These are phyloP conservation scores for Urocitellus parryii DNA, from an alignment of 2,113 vertebrate genomes.

Conservation along the genomic window DNA sequence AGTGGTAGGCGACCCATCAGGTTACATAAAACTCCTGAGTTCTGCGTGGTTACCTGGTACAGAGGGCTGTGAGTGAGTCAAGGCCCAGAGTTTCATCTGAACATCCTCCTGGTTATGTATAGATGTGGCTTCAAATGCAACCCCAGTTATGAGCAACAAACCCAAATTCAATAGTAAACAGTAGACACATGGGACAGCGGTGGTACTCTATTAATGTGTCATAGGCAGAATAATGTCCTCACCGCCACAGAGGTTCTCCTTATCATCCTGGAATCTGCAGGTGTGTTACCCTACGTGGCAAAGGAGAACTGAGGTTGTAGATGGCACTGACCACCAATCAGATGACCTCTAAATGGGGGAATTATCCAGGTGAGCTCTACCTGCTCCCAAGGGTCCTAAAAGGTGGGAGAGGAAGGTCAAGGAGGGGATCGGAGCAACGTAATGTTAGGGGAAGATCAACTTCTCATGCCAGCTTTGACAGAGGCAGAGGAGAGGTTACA, in stretches of 20 bases:
- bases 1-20: background rate
- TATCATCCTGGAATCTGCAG: no score
- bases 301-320: background rate
- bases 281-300: accelerated
- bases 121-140: background rate
- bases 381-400: background rate
- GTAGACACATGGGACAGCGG: background rate
- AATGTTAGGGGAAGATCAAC: background rate
- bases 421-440: background rate
- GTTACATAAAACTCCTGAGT: background rate
- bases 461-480: background rate
- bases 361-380: background rate
- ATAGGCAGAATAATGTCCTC: background rate
- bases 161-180: background rate
- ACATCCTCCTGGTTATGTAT: background rate
- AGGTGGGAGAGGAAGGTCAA: background rate
- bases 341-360: background rate
- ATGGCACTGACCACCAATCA: background rate
- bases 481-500: background rate
- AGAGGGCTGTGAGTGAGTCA: no score
- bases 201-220: background rate
- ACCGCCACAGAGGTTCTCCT: background rate
- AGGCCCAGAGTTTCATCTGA: background rate
- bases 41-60: background rate
- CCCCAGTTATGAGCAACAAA: background rate